Conservation (phyloP, 2,797 vertebrate genomes). For the Melanotaenia parkinsoni region DNA sequence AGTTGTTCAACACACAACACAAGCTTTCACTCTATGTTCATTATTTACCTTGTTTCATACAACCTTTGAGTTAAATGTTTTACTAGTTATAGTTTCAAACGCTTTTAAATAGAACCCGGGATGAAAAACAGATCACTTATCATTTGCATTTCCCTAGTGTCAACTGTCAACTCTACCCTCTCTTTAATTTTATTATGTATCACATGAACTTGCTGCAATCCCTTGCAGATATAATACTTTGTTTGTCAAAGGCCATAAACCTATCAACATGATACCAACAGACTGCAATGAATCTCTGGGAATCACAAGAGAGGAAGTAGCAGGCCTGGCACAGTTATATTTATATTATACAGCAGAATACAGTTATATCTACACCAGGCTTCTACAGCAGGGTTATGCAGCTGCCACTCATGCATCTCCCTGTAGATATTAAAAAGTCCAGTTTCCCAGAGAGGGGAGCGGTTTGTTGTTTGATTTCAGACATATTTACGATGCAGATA, state of each 20-base stretch:
- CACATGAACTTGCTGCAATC: slow-evolving; percentile 45
- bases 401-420: slow-evolving; percentile 38
- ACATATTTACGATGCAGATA: slow-evolving; percentile 54
- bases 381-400: background rate
- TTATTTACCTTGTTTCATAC: background rate
- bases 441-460: slow-evolving; percentile 46
- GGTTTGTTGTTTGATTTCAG: slow-evolving; percentile 22
- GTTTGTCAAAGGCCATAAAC: slow-evolving; percentile 65
- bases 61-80: background rate
- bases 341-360: background rate
- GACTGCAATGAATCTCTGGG: slow-evolving; percentile 37
- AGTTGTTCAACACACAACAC: background rate
- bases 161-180: slow-evolving; percentile 51
- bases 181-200: slow-evolving; percentile 56
- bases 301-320: slow-evolving; percentile 63
- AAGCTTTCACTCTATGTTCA: background rate
- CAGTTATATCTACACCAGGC: background rate
- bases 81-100: background rate
- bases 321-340: slow-evolving; percentile 16
- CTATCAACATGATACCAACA: slow-evolving; percentile 45
- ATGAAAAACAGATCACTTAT: slow-evolving; percentile 30
- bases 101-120: slow-evolving; percentile 8
- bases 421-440: slow-evolving; percentile 20
- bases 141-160: slow-evolving; percentile 4
- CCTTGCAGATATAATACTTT: slow-evolving; percentile 47